These are phyloP conservation scores for Sussaba pulchella DNA, from an alignment of 2,888 invertebrate species.

Conservation along the genomic window DNA sequence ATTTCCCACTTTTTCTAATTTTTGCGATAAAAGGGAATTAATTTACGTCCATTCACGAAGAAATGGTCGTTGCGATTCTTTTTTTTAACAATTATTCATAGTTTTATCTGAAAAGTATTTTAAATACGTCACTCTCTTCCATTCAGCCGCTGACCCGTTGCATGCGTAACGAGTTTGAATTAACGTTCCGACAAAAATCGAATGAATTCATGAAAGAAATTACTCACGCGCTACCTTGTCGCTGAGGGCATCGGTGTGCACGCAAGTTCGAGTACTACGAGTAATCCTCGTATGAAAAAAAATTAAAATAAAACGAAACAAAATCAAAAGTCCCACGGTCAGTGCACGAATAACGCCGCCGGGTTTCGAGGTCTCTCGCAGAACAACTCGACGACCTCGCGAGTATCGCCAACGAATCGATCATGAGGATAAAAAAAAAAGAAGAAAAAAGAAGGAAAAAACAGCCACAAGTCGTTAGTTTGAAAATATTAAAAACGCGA, in stretches of 20 bases:
- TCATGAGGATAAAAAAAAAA: not conserved
- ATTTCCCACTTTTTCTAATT: too few species aligned
- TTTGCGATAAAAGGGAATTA: too few species aligned
- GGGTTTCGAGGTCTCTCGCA: conserved; percentile 46
- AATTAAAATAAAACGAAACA: not conserved
- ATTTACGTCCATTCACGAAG: too few species aligned
- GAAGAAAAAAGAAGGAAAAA: conserved; percentile 8
- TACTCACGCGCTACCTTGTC: not conserved
- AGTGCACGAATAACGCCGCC: conserved; percentile 5
- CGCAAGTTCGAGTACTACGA: not conserved
- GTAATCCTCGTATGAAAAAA: not conserved
- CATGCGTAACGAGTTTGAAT: not conserved
- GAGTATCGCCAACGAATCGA: not conserved
- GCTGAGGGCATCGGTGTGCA: not conserved
- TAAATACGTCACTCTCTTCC: too few species aligned
- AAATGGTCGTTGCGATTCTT: too few species aligned
- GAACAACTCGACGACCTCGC: conserved; percentile 55
- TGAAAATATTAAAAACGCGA: conserved; percentile 9
- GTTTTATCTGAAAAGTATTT: too few species aligned
- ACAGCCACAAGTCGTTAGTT: not conserved
- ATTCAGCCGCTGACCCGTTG: not conserved
- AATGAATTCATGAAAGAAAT: not conserved
- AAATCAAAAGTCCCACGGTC: conserved; percentile 19
- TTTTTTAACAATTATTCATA: too few species aligned
- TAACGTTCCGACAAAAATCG: not conserved